Percentiles rank a stretch among this genome's conserved stretches.
phyloP scores from a whole-genome alignment of 2,797 vertebrate genomes.

The Chaenodraco wilsoni region DNA sequence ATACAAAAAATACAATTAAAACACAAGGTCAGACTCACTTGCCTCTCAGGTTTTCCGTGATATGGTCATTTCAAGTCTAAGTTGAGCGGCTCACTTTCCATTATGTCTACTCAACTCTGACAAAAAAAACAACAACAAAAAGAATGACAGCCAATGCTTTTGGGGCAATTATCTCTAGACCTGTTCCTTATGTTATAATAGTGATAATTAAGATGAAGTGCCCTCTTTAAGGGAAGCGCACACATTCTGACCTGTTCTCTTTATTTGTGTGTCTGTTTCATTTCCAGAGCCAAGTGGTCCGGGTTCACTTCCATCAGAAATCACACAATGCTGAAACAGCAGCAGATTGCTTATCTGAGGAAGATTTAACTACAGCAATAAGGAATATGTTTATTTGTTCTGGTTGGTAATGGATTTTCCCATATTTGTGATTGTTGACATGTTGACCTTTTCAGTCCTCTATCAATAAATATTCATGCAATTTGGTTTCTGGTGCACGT shows the following conservation, averaged over 20 bases:
- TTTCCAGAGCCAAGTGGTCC: slow-evolving; percentile 55
- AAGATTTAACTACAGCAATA: background rate
- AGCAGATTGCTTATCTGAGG: background rate
- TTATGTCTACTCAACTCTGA: background rate
- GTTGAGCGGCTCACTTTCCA: background rate
- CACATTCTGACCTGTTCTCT: slow-evolving; percentile 23
- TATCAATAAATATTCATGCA: too few species aligned
- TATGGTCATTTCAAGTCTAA: too few species aligned
- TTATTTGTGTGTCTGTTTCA: slow-evolving; percentile 31
- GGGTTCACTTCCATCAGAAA: slow-evolving; percentile 73
- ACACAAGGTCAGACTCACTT: too few species aligned
- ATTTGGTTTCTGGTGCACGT: too few species aligned
- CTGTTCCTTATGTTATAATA: background rate
- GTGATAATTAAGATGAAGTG: background rate
- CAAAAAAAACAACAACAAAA: too few species aligned
- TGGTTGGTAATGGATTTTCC: background rate
- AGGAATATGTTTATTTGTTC: background rate
- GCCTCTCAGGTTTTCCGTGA: too few species aligned
- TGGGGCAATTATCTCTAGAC: background rate
- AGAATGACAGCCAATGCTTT: background rate
- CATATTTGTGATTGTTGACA: too few species aligned
- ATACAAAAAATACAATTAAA: too few species aligned
- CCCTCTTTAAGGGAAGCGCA: background rate
- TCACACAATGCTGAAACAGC: slow-evolving; percentile 69
- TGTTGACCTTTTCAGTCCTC: too few species aligned